Percentiles rank a stretch among this genome's conserved stretches.
Conservation (phyloP, 2,888 invertebrate species). For the Heterodera filipjevi region DNA sequence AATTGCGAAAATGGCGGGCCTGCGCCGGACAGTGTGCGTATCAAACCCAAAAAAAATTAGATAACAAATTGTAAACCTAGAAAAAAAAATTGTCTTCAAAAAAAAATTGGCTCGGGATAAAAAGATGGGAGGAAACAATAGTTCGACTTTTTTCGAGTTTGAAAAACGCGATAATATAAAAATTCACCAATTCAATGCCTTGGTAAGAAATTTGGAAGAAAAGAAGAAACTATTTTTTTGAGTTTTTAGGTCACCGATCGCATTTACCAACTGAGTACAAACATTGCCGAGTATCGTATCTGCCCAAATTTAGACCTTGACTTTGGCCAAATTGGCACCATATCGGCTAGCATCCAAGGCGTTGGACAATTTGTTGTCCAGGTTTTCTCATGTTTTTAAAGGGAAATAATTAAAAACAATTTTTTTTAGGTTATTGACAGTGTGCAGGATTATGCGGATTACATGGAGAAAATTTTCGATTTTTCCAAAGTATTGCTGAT, state of each 20-base stretch:
- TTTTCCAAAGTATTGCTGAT: neutral
- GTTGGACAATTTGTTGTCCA: slow-evolving; percentile 75
- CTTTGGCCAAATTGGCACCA: slow-evolving; percentile 76
- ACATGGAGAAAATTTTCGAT: slow-evolving; percentile 96
- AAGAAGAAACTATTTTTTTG: neutral
- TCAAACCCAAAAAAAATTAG: no score
- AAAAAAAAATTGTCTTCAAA: no score
- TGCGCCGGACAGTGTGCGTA: slow-evolving; percentile 75
- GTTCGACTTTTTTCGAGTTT: slow-evolving; percentile 3
- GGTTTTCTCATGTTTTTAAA: slow-evolving; percentile 55
- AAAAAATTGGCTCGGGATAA: no score
- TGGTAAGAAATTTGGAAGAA: no score
- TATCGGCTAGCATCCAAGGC: slow-evolving; percentile 70
- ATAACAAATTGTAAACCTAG: no score
- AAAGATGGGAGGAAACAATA: no score
- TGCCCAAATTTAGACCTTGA: slow-evolving; percentile 79
- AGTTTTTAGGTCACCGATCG: slow-evolving; percentile 74
- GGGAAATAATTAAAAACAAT: slow-evolving; percentile 67
- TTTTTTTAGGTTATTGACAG: slow-evolving; percentile 81
- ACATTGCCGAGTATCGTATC: slow-evolving; percentile 80
- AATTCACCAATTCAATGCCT: no score
- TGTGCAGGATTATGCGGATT: slow-evolving; percentile 82
- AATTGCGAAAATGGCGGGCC: slow-evolving; percentile 96
- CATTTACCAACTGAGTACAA: slow-evolving; percentile 81
- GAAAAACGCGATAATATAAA: neutral